A percentile compares a stretch with the other conserved stretches of the same genome.
phyloP scores from a whole-genome alignment of 2,888 invertebrate species.

The Anoncus sp. region DNA sequence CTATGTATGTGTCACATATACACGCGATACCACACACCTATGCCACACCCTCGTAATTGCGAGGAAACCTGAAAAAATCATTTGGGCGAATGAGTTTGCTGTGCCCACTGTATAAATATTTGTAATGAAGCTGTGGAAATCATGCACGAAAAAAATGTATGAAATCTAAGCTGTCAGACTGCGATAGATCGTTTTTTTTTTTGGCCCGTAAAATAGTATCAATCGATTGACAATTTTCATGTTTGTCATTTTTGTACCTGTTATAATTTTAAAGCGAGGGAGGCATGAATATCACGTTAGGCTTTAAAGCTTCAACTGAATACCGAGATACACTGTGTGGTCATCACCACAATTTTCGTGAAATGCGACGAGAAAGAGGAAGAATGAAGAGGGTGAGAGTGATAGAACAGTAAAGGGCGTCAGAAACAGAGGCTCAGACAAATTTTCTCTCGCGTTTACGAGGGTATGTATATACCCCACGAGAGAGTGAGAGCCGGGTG shows the following conservation, averaged over 20 bases:
- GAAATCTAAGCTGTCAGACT: neutral
- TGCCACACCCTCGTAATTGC: constrained; percentile 9
- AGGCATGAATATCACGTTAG: constrained; percentile 3
- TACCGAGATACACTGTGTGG: constrained; percentile 21
- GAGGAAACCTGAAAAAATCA: constrained; percentile 30
- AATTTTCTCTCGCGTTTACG: constrained; percentile 48
- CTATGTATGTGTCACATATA: constrained; percentile 3
- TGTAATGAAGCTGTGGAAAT: neutral
- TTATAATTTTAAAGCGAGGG: neutral
- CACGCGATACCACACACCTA: constrained; percentile 10
- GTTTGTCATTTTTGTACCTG: neutral
- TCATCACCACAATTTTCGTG: neutral
- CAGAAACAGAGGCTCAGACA: constrained; percentile 50
- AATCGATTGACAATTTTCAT: neutral
- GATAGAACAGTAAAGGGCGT: constrained; percentile 33
- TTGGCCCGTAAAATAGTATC: too few species aligned
- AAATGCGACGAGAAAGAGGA: constrained; percentile 8
- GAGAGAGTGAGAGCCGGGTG: constrained; percentile 27
- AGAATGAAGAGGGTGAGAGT: constrained; percentile 14
- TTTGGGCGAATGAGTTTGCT: neutral
- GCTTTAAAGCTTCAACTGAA: neutral
- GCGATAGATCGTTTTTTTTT: too few species aligned
- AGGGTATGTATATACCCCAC: constrained; percentile 12
- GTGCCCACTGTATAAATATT: neutral
- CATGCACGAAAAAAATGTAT: too few species aligned